These are phyloP conservation scores for Phylloscopus trochiloides DNA, from an alignment of 2,113 vertebrate species.

Conservation along the genomic window DNA sequence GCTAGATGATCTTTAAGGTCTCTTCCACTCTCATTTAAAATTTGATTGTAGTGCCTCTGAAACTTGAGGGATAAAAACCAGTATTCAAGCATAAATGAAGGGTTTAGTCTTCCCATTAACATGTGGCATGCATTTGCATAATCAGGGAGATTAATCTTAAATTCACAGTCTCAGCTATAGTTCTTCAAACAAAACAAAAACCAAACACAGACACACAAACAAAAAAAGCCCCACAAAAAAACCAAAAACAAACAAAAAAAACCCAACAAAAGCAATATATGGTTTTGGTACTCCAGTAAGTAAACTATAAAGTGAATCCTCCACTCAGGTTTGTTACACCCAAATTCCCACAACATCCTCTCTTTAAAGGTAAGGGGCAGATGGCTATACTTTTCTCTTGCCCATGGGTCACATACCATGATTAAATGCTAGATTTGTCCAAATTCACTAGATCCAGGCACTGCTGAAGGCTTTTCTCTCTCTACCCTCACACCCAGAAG, in stretches of 20 bases:
- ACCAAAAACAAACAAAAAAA: not conserved
- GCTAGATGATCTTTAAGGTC: not conserved
- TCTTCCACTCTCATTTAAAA: not conserved
- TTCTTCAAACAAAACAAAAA: not conserved
- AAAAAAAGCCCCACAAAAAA: not conserved
- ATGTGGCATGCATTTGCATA: not conserved
- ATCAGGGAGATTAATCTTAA: not conserved
- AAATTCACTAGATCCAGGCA: not conserved
- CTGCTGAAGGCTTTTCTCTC: not conserved
- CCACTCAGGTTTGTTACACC: not conserved
- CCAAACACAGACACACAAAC: not conserved
- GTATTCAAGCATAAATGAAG: not conserved
- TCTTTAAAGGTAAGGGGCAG: not conserved
- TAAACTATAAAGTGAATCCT: not conserved
- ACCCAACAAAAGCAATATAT: not conserved
- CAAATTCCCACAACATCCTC: not conserved
- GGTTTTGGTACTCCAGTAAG: not conserved
- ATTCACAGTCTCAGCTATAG: not conserved
- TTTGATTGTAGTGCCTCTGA: not conserved
- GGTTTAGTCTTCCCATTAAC: not conserved
- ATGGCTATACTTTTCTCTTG: not conserved
- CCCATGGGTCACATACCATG: not conserved
- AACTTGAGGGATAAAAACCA: not conserved
- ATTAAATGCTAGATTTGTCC: not conserved
- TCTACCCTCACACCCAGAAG: rapidly evolving